Conservation (phyloP, 2,797 vertebrate genomes). For the Schizopygopsis malacanthus region DNA sequence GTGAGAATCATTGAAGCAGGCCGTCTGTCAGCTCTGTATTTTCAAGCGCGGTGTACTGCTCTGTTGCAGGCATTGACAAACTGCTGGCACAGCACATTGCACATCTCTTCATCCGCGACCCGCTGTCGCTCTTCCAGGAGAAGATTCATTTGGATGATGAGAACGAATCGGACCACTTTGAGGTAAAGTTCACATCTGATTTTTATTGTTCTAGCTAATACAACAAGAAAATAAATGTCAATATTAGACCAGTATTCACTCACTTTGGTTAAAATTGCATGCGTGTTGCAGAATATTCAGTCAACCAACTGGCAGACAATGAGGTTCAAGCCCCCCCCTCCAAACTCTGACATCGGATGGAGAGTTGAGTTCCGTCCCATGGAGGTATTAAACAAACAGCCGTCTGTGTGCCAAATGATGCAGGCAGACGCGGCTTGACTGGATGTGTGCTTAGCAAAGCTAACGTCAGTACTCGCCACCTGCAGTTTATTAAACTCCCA, state of each 20-base stretch:
- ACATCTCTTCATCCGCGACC: slow-evolving; percentile 98
- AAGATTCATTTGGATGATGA: slow-evolving; percentile 96
- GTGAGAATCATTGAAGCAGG: neutral
- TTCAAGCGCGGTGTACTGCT: slow-evolving; percentile 36
- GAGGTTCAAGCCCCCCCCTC: slow-evolving; percentile 98
- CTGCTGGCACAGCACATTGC: slow-evolving; percentile 97
- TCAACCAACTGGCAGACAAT: slow-evolving; percentile 99
- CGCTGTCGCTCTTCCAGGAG: slow-evolving; percentile 92
- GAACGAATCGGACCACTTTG: slow-evolving; percentile 98
- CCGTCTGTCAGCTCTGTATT: neutral
- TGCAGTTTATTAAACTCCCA: neutral
- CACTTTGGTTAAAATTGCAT: neutral
- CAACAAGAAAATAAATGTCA: no score
- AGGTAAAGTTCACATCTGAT: slow-evolving; percentile 74
- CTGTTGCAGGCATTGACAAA: slow-evolving; percentile 90
- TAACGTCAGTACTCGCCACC: neutral
- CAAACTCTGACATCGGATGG: slow-evolving; percentile 99
- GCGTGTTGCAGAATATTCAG: slow-evolving; percentile 89
- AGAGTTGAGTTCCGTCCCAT: slow-evolving; percentile 98
- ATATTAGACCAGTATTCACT: no score
- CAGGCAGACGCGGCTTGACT: neutral
- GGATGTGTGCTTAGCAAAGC: slow-evolving; percentile 20
- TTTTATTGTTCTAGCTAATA: neutral
- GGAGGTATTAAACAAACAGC: slow-evolving; percentile 83
- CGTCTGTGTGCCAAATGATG: slow-evolving; percentile 13